Base-by-base conservation (phyloP, 2,797 vertebrate species). In the Kryptopterus vitreolus region DNA sequence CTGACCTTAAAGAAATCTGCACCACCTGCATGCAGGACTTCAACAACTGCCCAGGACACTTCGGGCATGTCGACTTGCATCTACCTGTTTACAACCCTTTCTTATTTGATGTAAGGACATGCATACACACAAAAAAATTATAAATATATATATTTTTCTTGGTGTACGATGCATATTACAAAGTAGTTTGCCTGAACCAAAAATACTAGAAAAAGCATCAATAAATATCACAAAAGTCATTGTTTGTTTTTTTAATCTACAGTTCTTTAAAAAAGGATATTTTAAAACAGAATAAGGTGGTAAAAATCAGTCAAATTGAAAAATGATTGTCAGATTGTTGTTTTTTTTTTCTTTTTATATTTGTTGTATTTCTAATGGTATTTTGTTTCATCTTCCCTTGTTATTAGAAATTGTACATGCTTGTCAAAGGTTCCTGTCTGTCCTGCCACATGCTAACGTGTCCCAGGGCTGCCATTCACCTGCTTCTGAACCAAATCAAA, bases 81-180 rank as follows among this genome's bases (percentile, higher is more conserved):
- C 91, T 99, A 2, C 93, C 95, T 0, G 97, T 98, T 7, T 99
- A 96, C 86, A 99, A 97, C 82, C 98, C 98, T 0, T 91, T 99
- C 29, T 94, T 99, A 82, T 99, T 99, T 13, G 96, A 98, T 79
- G 98, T 98, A 90, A 43, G 97, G n/a, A n/a, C n/a, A n/a, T n/a
- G n/a, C n/a, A n/a, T n/a, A n/a, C n/a, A n/a, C n/a, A n/a, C n/a
- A n/a, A n/a, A n/a, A n/a, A n/a, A n/a, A n/a, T n/a, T n/a, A n/a
- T n/a, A n/a, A n/a, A n/a, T n/a, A n/a, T n/a, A n/a, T n/a, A n/a
- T n/a, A n/a, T n/a, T n/a, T n/a, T n/a, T n/a, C n/a, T n/a, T n/a
- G n/a, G n/a, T n/a, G n/a, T n/a, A 43, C 10, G 10, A 43, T 10
- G 2, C 38, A 43, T 43, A 43, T 1, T 43, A 43, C 6, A 43